A percentile compares a stretch with the other conserved stretches of the same genome.
Evolutionary conservation across 2,888 invertebrate species (phyloP).

Genomic region (Lamellibrachia columna): DNA sequence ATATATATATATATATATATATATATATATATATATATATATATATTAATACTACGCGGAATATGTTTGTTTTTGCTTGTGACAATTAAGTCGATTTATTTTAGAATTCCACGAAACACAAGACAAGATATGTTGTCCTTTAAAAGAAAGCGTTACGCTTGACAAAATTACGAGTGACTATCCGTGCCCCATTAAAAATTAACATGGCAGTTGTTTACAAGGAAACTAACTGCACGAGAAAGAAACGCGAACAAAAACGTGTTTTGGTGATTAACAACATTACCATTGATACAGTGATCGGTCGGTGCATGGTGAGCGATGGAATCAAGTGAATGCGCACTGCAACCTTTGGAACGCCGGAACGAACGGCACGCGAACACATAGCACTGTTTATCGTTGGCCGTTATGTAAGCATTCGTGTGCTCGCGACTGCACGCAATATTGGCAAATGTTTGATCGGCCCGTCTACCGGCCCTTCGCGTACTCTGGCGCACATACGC

Average conservation of each 20-base stretch:
- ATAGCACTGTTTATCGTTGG: background rate
- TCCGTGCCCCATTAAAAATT: too few relatives aligned
- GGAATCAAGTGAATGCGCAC: background rate
- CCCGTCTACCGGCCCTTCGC: background rate
- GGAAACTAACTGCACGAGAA: background rate
- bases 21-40: background rate
- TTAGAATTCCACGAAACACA: background rate
- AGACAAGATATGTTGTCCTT: background rate
- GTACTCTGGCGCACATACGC: background rate
- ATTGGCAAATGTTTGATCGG: background rate
- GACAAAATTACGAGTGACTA: too few relatives aligned
- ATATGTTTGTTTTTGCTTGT: background rate
- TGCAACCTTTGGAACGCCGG: background rate
- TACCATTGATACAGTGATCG: background rate
- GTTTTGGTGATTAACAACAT: background rate
- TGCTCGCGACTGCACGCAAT: background rate
- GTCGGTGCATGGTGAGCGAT: background rate
- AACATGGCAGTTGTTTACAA: background rate
- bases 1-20: background rate
- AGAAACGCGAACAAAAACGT: background rate
- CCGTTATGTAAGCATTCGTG: background rate
- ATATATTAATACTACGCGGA: background rate
- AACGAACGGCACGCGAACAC: background rate
- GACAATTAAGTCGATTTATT: background rate
- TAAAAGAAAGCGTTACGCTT: background rate